Base-by-base conservation (phyloP, 1,140 invertebrate genomes). In the Brachionus asplanchnoidis region DNA sequence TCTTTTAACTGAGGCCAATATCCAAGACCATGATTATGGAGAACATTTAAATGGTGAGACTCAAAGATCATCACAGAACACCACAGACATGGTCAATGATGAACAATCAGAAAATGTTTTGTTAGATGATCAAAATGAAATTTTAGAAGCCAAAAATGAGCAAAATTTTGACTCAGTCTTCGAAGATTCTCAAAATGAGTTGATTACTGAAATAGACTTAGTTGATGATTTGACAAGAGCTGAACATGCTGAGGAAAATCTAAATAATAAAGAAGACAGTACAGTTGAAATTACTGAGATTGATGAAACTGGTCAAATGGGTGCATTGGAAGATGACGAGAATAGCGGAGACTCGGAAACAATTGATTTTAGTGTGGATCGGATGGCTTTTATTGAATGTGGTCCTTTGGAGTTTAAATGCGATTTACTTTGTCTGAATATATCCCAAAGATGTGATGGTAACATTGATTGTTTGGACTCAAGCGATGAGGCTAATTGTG, bases 401-500 rank as follows among this genome's bases (percentile, higher is more conserved):
- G 26, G 42, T 50, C 17, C 17, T 53, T 44, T 53, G 14, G 42
- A 77, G 50, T 50, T 77, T n/a, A 77, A 77, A 77, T 77, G 73
- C 11, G 73, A 77, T 50, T 14, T 50, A 14, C 42, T 50, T 28
- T 77, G 73, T 28, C 50, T 77, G 20, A 77, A 46, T 50, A 77
- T 26, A 26, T 20, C 42, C 1, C 26, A 65, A 60, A 28, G 50
- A 36, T 80, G 77, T 60, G 50, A 80, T 40, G 36, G 14, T 17
- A 14, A 12, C 8, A 20, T 80, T 36, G 50, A 80, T 40, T 80
- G 77, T 32, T 40, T 42, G 36, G 77, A 80, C 40, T 53, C 26
- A 17, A 50, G 40, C 17, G 77, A 80, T 65, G 77, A 80, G 60
- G 50, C 26, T 40, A 65, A 80, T 80, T 80, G 50, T 60, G 14